Evolutionary conservation across 2,113 vertebrate species (phyloP).

Genomic region (Xenopus tropicalis): DNA sequence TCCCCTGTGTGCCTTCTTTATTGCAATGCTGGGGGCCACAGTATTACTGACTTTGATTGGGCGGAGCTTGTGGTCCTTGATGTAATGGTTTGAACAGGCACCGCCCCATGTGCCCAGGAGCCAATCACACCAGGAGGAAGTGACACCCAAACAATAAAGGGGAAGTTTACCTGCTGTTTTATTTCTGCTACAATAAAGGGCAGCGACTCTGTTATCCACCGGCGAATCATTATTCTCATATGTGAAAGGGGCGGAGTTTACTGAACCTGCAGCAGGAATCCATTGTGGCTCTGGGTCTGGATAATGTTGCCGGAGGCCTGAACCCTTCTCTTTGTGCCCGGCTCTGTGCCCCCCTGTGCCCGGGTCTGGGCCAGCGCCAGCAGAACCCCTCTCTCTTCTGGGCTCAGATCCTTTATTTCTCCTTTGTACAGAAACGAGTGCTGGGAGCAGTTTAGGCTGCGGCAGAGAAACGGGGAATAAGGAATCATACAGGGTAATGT

Average conservation of each 20-base stretch:
- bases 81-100: too few relatives aligned
- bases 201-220: not conserved
- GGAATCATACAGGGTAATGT: not conserved
- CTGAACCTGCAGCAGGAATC: conserved; percentile 16
- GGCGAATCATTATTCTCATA: not conserved
- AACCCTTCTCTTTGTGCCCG: not conserved
- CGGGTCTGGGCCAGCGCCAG: not conserved
- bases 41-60: too few relatives aligned
- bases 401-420: conserved; percentile 6
- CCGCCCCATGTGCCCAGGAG: too few relatives aligned
- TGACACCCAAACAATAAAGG: not conserved
- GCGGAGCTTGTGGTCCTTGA: too few relatives aligned
- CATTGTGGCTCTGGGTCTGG: conserved; percentile 7
- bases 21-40: too few relatives aligned
- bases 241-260: not conserved
- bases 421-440: conserved; percentile 7
- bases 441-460: conserved; percentile 12
- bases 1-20: too few relatives aligned
- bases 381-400: conserved; percentile 2
- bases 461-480: not conserved
- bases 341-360: not conserved
- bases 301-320: not conserved
- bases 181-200: not conserved
- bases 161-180: not conserved
- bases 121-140: not conserved